phyloP scores from a whole-genome alignment of 35 echinoderm and acorn worm species.

The Stichopus chloronotus region DNA sequence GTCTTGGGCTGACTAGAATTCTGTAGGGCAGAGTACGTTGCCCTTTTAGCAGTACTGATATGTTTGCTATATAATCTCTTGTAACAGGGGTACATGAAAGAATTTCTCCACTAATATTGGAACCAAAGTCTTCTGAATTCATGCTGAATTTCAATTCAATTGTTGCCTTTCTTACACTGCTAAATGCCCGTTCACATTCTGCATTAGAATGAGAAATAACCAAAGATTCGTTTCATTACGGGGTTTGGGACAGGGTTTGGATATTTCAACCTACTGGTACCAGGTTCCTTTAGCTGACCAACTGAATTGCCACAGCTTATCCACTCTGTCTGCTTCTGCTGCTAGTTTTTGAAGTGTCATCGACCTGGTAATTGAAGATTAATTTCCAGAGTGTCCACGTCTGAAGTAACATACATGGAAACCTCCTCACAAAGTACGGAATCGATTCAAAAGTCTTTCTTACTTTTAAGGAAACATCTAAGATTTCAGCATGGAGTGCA shows the following conservation, averaged over 20 bases:
- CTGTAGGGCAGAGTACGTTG: too few relatives aligned
- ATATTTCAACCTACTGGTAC: constrained; percentile 34
- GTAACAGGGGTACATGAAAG: neutral
- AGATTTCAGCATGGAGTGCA: constrained; percentile 13
- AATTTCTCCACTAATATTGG: neutral
- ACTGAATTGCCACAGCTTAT: constrained; percentile 49
- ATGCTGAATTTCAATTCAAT: neutral
- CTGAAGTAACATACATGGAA: constrained; percentile 10
- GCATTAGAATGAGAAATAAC: constrained; percentile 54
- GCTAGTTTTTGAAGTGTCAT: neutral
- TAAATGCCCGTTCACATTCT: neutral
- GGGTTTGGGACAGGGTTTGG: neutral
- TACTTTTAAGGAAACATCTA: neutral
- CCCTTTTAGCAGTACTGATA: too few relatives aligned
- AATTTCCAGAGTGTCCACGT: neutral
- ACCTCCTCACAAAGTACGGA: neutral
- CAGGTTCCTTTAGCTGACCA: constrained; percentile 35
- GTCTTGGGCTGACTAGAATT: too few relatives aligned
- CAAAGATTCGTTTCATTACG: constrained; percentile 62
- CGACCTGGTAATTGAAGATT: neutral
- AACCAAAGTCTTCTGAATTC: neutral
- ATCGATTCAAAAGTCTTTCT: too few relatives aligned
- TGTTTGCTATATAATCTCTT: neutral
- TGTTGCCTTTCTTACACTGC: neutral
- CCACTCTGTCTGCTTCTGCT: constrained; percentile 33